A percentile compares a stretch with the other conserved stretches of the same genome.
These are phyloP conservation scores for Osedax frankpressi DNA, from an alignment of 2,888 invertebrate species.

Conservation along the genomic window DNA sequence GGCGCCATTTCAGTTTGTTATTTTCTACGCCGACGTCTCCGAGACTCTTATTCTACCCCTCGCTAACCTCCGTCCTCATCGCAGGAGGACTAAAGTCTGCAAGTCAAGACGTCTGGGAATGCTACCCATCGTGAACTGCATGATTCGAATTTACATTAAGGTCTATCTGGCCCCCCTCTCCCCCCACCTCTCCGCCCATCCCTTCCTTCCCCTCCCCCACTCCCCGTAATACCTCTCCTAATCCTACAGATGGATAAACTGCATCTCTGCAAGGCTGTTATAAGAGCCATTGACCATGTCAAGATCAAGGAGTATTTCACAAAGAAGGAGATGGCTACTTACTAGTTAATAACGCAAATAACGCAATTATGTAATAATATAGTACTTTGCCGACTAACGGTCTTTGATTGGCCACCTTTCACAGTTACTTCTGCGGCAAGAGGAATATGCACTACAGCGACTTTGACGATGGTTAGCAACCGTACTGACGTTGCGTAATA, in stretches of 20 bases:
- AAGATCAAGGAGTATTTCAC: not conserved
- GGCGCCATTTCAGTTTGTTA: too few species aligned
- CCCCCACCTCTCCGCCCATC: not conserved
- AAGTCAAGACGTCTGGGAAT: not conserved
- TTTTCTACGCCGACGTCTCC: too few species aligned
- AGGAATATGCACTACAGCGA: not conserved
- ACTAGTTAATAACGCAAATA: not conserved
- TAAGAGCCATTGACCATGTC: not conserved
- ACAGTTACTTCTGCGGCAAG: not conserved
- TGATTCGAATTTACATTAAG: not conserved
- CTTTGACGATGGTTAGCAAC: not conserved
- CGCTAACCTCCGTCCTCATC: too few species aligned
- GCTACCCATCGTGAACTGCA: not conserved
- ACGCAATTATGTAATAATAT: too few species aligned
- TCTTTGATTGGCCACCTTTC: too few species aligned
- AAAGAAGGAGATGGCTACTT: not conserved
- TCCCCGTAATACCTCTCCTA: not conserved
- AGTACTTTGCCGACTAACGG: too few species aligned
- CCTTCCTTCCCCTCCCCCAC: not conserved
- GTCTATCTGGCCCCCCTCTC: not conserved
- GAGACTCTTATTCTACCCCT: too few species aligned
- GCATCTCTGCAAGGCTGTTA: not conserved
- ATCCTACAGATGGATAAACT: not conserved
- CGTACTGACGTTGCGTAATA: not conserved
- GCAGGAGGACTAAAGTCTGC: not conserved